Evolutionary conservation across 2,888 invertebrate genomes (phyloP).

Genomic region (Sycophila texana): DNA sequence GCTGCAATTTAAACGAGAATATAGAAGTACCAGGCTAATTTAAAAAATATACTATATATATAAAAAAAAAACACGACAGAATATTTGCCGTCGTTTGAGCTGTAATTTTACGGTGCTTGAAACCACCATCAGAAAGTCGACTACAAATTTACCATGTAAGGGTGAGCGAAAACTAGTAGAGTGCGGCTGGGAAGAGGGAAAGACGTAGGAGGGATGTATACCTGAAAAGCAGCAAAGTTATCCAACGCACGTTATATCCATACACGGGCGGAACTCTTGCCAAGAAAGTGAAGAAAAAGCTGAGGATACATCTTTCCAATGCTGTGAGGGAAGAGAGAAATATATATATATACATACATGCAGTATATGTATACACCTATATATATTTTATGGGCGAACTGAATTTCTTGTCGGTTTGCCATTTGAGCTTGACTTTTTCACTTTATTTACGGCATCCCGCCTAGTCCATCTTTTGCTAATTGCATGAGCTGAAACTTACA

Average conservation of each 20-base stretch:
- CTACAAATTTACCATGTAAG: conserved; percentile 43
- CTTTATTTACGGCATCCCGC: conserved; percentile 29
- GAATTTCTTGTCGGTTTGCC: conserved; percentile 48
- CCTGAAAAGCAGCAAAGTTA: conserved; percentile 52
- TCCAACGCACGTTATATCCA: conserved; percentile 48
- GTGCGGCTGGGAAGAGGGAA: conserved; percentile 1
- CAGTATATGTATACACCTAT: background rate
- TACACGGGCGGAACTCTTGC: conserved; percentile 45
- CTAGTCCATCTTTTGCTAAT: conserved; percentile 44
- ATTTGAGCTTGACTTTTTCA: conserved; percentile 34
- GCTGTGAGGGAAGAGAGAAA: background rate
- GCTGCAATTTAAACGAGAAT: too few relatives aligned
- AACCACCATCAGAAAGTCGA: conserved; percentile 29
- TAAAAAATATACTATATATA: too few relatives aligned
- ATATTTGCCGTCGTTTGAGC: background rate
- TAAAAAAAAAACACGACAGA: too few relatives aligned
- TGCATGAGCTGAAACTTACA: conserved; percentile 8
- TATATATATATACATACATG: background rate
- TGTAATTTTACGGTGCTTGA: conserved; percentile 18
- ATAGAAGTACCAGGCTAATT: too few relatives aligned
- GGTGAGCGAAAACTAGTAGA: conserved; percentile 23
- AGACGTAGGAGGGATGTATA: conserved; percentile 40
- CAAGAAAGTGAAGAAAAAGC: conserved; percentile 51
- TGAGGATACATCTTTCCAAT: conserved; percentile 35
- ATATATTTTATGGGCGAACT: conserved; percentile 33